These are phyloP conservation scores for Ichneumoninae sp. DNA, from an alignment of 2,888 invertebrate species.

Conservation along the genomic window DNA sequence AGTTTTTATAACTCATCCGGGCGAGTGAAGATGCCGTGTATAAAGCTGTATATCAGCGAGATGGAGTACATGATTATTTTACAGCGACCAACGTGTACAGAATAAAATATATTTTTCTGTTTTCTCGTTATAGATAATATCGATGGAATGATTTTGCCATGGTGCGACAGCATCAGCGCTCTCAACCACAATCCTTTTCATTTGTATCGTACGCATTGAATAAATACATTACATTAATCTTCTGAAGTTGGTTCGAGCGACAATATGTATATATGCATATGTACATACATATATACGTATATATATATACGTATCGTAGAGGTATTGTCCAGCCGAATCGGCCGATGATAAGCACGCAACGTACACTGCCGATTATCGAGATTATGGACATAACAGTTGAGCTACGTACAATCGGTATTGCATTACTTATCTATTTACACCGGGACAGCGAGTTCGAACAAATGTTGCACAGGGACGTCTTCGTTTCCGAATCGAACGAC, in stretches of 20 bases:
- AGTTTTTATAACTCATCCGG: slow-evolving; percentile 12
- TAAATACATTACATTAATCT: slow-evolving; percentile 26
- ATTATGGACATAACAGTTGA: slow-evolving; percentile 67
- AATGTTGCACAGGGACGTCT: slow-evolving; percentile 82
- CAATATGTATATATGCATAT: not conserved
- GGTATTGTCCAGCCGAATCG: slow-evolving; percentile 20
- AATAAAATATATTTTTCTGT: slow-evolving; percentile 55
- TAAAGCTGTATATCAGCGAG: slow-evolving; percentile 36
- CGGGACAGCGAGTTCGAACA: slow-evolving; percentile 79
- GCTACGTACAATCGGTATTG: slow-evolving; percentile 73
- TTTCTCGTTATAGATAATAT: slow-evolving; percentile 9
- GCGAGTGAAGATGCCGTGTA: slow-evolving; percentile 34
- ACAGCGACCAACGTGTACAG: slow-evolving; percentile 41
- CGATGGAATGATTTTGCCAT: slow-evolving; percentile 6
- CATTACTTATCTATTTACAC: slow-evolving; percentile 71
- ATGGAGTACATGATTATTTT: slow-evolving; percentile 27
- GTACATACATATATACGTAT: slow-evolving; percentile 10
- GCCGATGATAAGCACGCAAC: not conserved
- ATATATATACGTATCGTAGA: slow-evolving; percentile 19
- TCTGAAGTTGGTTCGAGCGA: not conserved
- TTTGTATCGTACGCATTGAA: slow-evolving; percentile 31
- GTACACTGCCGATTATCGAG: slow-evolving; percentile 7
- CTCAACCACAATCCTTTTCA: slow-evolving; percentile 60
- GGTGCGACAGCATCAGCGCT: slow-evolving; percentile 33
- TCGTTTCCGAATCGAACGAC: slow-evolving; percentile 78